A percentile compares a stretch with the other conserved stretches of the same genome.
phyloP scores from a whole-genome alignment of 2,888 invertebrate genomes.

The Hybos culiciformis region DNA sequence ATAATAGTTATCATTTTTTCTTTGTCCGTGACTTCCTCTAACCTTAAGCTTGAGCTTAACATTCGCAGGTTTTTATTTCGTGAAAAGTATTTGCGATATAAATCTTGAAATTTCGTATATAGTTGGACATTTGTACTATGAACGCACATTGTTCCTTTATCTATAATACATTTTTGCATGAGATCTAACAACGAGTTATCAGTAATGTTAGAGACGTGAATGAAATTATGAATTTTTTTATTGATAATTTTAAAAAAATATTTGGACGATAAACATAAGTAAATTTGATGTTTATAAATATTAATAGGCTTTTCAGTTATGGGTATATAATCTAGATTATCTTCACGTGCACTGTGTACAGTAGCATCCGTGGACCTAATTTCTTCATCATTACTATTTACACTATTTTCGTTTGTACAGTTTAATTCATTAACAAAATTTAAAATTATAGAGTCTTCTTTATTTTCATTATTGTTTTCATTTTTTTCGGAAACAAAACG shows the following conservation, averaged over 20 bases:
- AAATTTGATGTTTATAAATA: slow-evolving; percentile 10
- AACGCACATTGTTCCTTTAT: slow-evolving; percentile 11
- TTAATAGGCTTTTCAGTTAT: slow-evolving; percentile 8
- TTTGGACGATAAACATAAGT: not conserved
- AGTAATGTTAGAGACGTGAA: slow-evolving; percentile 1
- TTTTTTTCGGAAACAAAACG: not conserved
- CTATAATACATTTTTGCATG: slow-evolving; percentile 5
- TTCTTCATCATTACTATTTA: not conserved
- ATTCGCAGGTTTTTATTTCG: not conserved
- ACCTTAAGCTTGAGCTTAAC: not conserved
- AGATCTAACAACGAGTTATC: not conserved
- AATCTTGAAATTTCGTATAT: slow-evolving; percentile 7
- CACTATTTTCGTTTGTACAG: not conserved
- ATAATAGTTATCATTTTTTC: slow-evolving; percentile 1
- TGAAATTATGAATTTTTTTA: slow-evolving; percentile 7
- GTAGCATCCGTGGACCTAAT: slow-evolving; percentile 1
- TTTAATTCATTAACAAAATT: not conserved
- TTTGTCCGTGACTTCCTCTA: slow-evolving; percentile 6
- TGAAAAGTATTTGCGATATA: slow-evolving; percentile 9
- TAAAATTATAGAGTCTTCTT: not conserved
- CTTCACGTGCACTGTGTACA: slow-evolving; percentile 6
- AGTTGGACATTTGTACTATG: slow-evolving; percentile 6
- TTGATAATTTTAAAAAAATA: slow-evolving; percentile 6
- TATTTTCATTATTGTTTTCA: not conserved
- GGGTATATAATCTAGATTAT: slow-evolving; percentile 1